Percentiles rank a stretch among this genome's conserved stretches.
These are phyloP conservation scores for Tachuris rubrigastra DNA, from an alignment of 2,113 vertebrate species.

Conservation along the genomic window DNA sequence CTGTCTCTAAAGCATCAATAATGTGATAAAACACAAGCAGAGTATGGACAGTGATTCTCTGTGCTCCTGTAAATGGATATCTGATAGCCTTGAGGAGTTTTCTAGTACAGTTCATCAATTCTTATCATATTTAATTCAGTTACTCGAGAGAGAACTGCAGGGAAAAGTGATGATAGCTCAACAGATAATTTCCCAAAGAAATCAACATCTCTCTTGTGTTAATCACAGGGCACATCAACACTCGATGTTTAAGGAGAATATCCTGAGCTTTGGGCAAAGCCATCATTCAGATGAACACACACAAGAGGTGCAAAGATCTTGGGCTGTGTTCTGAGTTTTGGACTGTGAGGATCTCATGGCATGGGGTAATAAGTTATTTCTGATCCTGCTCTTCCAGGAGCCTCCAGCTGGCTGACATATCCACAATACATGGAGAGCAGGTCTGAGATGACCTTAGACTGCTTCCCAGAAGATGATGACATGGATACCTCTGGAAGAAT, in stretches of 20 bases:
- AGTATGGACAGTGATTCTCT: neutral
- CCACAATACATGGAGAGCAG: accelerated
- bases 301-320: neutral
- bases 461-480: neutral
- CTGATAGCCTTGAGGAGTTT: constrained; percentile 10
- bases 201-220: neutral
- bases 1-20: neutral
- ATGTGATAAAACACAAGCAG: neutral
- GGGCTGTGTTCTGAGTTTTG: neutral
- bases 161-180: neutral
- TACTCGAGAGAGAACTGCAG: neutral
- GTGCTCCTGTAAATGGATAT: neutral
- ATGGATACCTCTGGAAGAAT: neutral
- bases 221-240: neutral
- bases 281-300: neutral
- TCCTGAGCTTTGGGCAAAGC: neutral
- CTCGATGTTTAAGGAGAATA: neutral
- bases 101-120: constrained; percentile 10
- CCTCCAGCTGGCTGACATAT: neutral
- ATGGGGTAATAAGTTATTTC: neutral
- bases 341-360: neutral
- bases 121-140: constrained; percentile 38
- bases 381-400: neutral
- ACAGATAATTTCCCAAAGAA: neutral
- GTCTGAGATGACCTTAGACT: neutral